Evolutionary conservation across 2,113 vertebrate species (phyloP).

Genomic region (Martes martes): DNA sequence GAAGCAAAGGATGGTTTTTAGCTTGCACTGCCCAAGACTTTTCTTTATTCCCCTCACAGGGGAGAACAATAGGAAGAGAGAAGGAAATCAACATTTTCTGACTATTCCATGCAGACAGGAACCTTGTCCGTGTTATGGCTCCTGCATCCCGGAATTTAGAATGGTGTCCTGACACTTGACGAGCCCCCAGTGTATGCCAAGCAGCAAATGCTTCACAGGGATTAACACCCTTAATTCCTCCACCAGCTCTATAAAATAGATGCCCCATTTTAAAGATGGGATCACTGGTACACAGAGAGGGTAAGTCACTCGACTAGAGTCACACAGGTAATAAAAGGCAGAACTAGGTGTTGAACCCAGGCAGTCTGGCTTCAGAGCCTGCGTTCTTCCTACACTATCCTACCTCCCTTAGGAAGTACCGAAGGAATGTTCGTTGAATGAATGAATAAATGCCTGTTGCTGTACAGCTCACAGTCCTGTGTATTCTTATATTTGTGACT

Average conservation of each 20-base stretch:
- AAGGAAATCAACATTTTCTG: background rate
- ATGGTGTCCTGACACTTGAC: background rate
- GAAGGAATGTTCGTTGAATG: background rate
- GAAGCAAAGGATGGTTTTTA: background rate
- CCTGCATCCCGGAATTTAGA: background rate
- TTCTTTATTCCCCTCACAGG: background rate
- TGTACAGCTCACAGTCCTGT: background rate
- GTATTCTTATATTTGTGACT: background rate
- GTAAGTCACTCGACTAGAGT: background rate
- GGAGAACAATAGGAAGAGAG: background rate
- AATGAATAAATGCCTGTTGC: background rate
- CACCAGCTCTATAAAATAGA: background rate
- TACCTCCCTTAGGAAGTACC: background rate
- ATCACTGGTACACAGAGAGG: background rate
- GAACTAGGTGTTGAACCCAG: background rate
- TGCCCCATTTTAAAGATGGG: background rate
- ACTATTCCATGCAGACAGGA: background rate
- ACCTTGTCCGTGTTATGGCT: background rate
- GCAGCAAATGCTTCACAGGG: background rate
- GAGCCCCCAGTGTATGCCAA: background rate
- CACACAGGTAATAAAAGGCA: conserved; percentile 3
- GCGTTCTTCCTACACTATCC: background rate
- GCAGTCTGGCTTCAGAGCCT: background rate
- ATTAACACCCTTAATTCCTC: background rate
- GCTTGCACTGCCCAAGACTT: background rate